Percentiles rank a stretch among this genome's conserved stretches.
These are phyloP conservation scores for Mesocentrotus franciscanus DNA, from an alignment of 53 echinoderm and acorn worm species.

Conservation along the genomic window DNA sequence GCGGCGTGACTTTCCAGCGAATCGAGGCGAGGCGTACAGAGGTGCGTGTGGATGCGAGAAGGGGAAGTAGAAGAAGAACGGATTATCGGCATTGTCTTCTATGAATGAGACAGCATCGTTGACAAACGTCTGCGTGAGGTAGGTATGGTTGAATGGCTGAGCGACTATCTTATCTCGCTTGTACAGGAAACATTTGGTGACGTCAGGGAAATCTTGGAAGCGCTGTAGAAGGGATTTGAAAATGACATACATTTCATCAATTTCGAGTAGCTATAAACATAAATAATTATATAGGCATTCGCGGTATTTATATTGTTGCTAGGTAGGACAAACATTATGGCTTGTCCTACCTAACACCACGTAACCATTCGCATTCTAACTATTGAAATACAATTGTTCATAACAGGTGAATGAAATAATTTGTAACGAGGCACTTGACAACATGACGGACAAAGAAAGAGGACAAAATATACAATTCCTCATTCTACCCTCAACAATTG, in stretches of 20 bases:
- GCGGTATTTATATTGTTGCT: no score
- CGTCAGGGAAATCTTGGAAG: conserved; percentile 50
- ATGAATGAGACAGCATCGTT: conserved; percentile 85
- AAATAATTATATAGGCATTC: no score
- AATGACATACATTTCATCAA: neutral
- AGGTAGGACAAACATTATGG: no score
- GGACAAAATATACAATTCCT: no score
- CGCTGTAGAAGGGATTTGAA: neutral
- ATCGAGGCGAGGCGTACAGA: conserved; percentile 74
- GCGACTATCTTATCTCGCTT: conserved; percentile 79
- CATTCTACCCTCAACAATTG: no score
- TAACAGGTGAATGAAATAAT: no score
- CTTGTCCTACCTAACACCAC: no score
- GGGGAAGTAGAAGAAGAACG: conserved; percentile 92
- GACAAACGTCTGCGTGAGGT: conserved; percentile 77
- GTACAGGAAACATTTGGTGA: conserved; percentile 76
- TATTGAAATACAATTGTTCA: no score
- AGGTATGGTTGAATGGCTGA: conserved; percentile 83
- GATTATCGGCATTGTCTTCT: conserved; percentile 71
- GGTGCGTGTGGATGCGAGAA: conserved; percentile 79
- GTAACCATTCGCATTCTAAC: no score
- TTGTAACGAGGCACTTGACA: no score
- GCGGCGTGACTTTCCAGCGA: conserved; percentile 82
- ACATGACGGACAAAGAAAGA: no score
- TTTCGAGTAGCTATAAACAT: no score